Evolutionary conservation across 1,140 invertebrate genomes (phyloP), one percentile per base, ranked within the genome.

Genomic region (Drosophila melanica): DNA sequence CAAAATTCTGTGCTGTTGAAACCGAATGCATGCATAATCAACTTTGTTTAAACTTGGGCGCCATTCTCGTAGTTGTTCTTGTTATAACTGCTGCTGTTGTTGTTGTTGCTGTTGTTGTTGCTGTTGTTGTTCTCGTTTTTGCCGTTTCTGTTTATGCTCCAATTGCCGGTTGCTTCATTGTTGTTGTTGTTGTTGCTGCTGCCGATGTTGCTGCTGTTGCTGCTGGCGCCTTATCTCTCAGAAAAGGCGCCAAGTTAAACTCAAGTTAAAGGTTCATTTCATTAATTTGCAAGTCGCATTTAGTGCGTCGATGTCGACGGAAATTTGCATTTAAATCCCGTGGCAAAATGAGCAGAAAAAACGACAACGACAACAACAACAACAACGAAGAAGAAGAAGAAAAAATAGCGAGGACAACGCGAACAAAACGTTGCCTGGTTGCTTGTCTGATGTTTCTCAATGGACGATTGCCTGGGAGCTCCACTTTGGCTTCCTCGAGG

Each of bases 261-360:
- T 89, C 74, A 77, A 89, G 84, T 89, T 90, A 89, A 89, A 89
- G 84, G 84, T 89, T 89, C 84, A 89, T 89, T 89, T 89, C 84
- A 89, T 89, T 89, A 89, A 89, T 89, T 89, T 89, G 84, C 84
- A 89, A 89, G 84, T 89, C 84, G 80, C 85, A 89, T 89, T 89
- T 90, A 90, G 84, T 90, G 79, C 84, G 79, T 76, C 84, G 84
- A 81, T 81, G 81, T 85, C 84, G 84, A 74, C 84, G 74, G 62
- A 87, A 89, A 89, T 89, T 89, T 89, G 84, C 84, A 89, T 89
- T 89, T 89, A 89, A 89, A 84, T 89, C 77, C 84, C 73, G 66
- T 89, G 64, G 74, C 79, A 89, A 89, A 89, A 80, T 60, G 85
- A 80, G 80, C 85, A 90, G 84, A 89, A 89, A 82, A 80, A 75